Evolutionary conservation across 2,113 vertebrate species (phyloP).

Genomic region (Petaurus breviceps): DNA sequence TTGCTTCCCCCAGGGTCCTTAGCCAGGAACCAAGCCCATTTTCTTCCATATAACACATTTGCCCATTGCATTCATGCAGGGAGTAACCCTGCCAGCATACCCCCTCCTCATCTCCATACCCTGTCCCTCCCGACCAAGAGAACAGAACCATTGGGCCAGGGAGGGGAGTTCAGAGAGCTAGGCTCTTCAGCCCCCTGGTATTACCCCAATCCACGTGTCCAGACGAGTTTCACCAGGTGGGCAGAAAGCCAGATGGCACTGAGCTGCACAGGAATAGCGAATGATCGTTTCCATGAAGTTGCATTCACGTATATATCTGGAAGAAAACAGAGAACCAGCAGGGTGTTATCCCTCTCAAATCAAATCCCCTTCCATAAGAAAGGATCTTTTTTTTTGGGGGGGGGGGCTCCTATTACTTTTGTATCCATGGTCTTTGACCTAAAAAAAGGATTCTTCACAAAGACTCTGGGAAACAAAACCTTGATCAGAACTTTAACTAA

Average conservation of each 20-base stretch:
- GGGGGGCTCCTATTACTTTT: not conserved
- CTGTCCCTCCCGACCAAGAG: not conserved
- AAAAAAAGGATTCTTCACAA: not conserved
- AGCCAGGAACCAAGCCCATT: not conserved
- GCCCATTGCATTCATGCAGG: not conserved
- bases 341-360: not conserved
- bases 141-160: not conserved
- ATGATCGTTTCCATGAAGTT: fast-evolving
- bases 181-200: not conserved
- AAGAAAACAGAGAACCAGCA: not conserved
- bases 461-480: not conserved
- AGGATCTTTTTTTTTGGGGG: no score
- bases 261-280: not conserved
- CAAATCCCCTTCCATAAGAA: not conserved
- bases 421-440: not conserved
- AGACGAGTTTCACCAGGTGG: not conserved
- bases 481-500: no score
- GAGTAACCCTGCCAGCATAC: not conserved
- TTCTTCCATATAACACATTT: not conserved
- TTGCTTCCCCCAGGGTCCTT: not conserved
- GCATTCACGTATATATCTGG: not conserved
- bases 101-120: not conserved
- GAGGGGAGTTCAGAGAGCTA: not conserved
- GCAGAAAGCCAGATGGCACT: not conserved
- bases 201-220: not conserved